Base-by-base conservation (phyloP, 2,113 vertebrate genomes). In the Perognathus longimembris region DNA sequence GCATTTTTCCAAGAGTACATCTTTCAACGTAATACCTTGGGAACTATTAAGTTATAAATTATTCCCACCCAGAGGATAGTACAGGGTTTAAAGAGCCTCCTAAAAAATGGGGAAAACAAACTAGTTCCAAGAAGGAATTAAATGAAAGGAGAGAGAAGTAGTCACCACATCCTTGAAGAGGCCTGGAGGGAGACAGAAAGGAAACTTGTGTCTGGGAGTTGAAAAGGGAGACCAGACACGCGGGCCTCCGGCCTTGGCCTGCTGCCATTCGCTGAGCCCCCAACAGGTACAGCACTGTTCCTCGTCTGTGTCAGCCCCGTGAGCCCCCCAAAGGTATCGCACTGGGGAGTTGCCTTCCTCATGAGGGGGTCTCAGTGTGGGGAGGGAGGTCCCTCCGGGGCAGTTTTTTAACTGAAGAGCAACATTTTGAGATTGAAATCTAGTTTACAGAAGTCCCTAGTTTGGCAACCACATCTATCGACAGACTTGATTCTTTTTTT, bases 251-350 rank as follows among this genome's bases (percentile, higher is more conserved):
- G 64, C 40, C 6, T 20, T 2, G 2, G 2, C 45, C n/a, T 1
- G 1, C 14, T n/a, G 40, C 22, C 59, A 34, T 2, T 1, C 7
- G 26, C 14, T 6, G 26, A 24, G n/a, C n/a, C n/a, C n/a, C n/a
- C n/a, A n/a, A n/a, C n/a, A n/a, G n/a, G n/a, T n/a, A n/a, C n/a
- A n/a, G n/a, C n/a, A n/a, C n/a, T n/a, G n/a, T n/a, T n/a, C n/a
- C n/a, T n/a, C n/a, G n/a, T n/a, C n/a, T n/a, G 63, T 2, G 4
- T 2, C 21, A 71, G 54, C 0, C 7, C 10, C 5, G 5, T 0
- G 54, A 40, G 61, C 0, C 4, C 1, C 54, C 12, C 5, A 12
- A 45, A 45, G 45, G 45, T 12, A 45, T 45, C 9, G 45, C n/a
- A 6, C 24, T 28, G 21, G 30, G 50, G 40, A 2, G 2, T 7